Evolutionary conservation across 2,888 invertebrate genomes (phyloP).

Genomic region (Mythimna impura): DNA sequence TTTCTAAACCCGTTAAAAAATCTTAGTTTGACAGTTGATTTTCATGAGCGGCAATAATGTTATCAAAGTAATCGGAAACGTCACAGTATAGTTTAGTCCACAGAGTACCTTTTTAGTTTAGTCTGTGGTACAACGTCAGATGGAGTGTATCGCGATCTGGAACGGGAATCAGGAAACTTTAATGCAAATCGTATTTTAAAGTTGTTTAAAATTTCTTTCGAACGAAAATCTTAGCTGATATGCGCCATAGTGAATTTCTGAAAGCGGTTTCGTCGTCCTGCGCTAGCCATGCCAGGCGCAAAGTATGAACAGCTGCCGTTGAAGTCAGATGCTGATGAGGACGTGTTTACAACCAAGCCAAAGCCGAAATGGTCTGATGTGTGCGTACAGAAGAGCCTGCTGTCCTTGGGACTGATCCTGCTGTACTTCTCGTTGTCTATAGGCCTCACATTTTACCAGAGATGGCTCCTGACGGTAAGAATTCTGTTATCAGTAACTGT

Average conservation of each 20-base stretch:
- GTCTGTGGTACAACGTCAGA: constrained; percentile 40
- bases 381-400: constrained; percentile 82
- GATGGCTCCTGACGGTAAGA: constrained; percentile 96
- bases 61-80: constrained; percentile 35
- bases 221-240: constrained; percentile 73
- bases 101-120: too few relatives aligned
- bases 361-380: constrained; percentile 82
- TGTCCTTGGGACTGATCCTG: constrained; percentile 91
- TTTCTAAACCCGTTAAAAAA: background rate
- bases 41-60: constrained; percentile 27
- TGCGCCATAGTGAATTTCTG: constrained; percentile 73
- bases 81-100: constrained; percentile 34
- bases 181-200: constrained; percentile 46
- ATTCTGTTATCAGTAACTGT: constrained; percentile 41
- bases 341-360: constrained; percentile 81
- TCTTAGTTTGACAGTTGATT: background rate
- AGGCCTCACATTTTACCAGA: constrained; percentile 98
- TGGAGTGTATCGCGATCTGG: background rate
- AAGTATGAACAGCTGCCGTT: constrained; percentile 88
- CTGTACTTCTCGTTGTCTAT: constrained; percentile 98
- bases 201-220: constrained; percentile 45
- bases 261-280: constrained; percentile 67
- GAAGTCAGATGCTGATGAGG: constrained; percentile 82
- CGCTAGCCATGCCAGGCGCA: constrained; percentile 80
- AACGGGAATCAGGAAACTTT: constrained; percentile 45